Conservation (phyloP, 2,888 invertebrate species). For the Eilema caniola region DNA sequence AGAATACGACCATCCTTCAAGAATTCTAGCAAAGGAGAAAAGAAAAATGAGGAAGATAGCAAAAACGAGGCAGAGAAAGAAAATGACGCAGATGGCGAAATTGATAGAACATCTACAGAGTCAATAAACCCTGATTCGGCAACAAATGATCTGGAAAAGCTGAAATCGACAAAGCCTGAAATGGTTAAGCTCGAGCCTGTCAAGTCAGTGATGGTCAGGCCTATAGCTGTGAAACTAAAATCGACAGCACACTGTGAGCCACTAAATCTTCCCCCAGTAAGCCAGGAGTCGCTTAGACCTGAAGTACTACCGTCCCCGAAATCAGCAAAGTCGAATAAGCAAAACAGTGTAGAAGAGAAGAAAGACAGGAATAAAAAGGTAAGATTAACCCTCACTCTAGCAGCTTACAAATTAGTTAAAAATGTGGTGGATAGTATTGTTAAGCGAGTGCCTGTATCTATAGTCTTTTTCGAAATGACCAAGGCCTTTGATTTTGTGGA, state of each 20-base stretch:
- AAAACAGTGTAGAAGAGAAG: background rate
- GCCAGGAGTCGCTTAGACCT: conserved; percentile 5
- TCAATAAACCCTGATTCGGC: background rate
- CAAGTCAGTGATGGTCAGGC: conserved; percentile 5
- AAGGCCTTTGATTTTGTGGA: too few relatives aligned
- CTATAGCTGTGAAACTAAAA: conserved; percentile 7
- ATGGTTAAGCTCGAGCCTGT: background rate
- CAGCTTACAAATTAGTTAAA: too few relatives aligned
- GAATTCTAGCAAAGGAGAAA: conserved; percentile 45
- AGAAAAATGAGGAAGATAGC: conserved; percentile 12
- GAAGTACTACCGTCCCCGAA: background rate
- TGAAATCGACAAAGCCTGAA: background rate
- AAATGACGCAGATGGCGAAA: background rate
- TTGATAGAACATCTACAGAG: background rate
- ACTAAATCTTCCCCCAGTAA: background rate
- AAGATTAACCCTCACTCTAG: conserved; percentile 8
- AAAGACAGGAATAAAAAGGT: conserved; percentile 12
- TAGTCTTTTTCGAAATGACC: too few relatives aligned
- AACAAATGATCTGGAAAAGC: background rate
- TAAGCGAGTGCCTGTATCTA: too few relatives aligned
- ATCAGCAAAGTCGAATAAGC: background rate
- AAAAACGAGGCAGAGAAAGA: conserved; percentile 6
- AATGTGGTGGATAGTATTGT: too few relatives aligned
- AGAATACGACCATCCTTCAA: conserved; percentile 36
- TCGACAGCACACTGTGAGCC: background rate